Evolutionary conservation across 2,888 invertebrate species (phyloP).

Genomic region (Caenorhabditis japonica): DNA sequence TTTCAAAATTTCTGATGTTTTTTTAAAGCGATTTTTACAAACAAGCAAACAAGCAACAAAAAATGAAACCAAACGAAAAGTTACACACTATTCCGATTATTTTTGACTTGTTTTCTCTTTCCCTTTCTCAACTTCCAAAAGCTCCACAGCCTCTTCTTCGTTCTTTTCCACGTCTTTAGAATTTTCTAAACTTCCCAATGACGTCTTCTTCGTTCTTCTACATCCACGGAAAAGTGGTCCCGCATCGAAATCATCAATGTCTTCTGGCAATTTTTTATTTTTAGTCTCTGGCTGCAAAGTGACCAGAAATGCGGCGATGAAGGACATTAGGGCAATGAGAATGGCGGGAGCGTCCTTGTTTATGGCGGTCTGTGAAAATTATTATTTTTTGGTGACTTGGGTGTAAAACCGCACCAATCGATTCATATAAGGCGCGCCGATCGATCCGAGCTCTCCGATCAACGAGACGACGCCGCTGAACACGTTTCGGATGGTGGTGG

Average conservation of each 20-base stretch:
- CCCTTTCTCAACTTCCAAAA: background rate
- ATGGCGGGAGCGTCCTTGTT: slow-evolving; percentile 67
- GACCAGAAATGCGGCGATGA: slow-evolving; percentile 65
- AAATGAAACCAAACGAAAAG: no score
- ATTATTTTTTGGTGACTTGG: background rate
- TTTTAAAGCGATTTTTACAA: background rate
- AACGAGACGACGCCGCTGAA: slow-evolving; percentile 70
- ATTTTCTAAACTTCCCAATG: background rate
- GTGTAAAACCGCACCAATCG: slow-evolving; percentile 59
- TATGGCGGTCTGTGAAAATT: slow-evolving; percentile 32
- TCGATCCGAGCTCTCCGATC: slow-evolving; percentile 73
- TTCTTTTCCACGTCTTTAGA: background rate
- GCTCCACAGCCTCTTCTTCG: background rate
- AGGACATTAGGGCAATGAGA: slow-evolving; percentile 62
- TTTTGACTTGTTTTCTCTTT: background rate
- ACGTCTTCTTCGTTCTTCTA: background rate
- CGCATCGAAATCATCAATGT: slow-evolving; percentile 67
- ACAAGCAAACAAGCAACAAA: no score
- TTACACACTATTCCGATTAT: background rate
- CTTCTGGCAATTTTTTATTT: slow-evolving; percentile 58
- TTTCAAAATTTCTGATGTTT: background rate
- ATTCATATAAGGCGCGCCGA: slow-evolving; percentile 73
- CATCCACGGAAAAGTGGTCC: slow-evolving; percentile 59
- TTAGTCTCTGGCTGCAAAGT: slow-evolving; percentile 72
- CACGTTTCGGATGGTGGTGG: slow-evolving; percentile 71